Evolutionary conservation across 2,888 invertebrate genomes (phyloP).

Genomic region (Tribolium freemani): DNA sequence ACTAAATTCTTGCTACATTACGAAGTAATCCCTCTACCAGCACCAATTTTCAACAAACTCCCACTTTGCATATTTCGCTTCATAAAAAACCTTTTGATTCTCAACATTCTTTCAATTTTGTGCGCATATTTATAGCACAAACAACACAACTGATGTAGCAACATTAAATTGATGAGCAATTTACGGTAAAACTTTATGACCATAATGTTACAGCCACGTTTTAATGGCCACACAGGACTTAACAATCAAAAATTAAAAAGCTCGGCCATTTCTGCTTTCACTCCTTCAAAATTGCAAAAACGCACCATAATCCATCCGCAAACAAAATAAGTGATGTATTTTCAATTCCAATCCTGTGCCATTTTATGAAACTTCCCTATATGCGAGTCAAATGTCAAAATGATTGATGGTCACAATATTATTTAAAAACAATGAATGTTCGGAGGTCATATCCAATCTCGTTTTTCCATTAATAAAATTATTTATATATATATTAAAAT

Average conservation of each 20-base stretch:
- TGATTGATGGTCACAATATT: not conserved
- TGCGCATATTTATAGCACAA: constrained; percentile 12
- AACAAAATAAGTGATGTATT: not conserved
- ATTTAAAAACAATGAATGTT: constrained; percentile 2
- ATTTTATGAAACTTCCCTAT: constrained; percentile 1
- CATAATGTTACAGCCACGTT: constrained; percentile 25
- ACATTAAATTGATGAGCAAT: constrained; percentile 37
- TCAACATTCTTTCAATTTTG: constrained; percentile 16
- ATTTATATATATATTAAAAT: not conserved
- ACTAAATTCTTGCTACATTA: constrained; percentile 3
- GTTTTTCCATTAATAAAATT: not conserved
- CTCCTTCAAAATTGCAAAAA: not conserved
- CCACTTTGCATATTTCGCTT: constrained; percentile 1
- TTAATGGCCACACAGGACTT: constrained; percentile 28
- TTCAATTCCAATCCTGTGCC: not conserved
- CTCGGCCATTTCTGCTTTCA: constrained; percentile 6
- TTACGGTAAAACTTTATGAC: constrained; percentile 35
- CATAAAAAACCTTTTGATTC: constrained; percentile 1
- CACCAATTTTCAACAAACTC: constrained; percentile 1
- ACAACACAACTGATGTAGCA: constrained; percentile 18
- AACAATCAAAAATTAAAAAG: constrained; percentile 30
- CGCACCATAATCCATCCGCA: not conserved
- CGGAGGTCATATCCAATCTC: not conserved
- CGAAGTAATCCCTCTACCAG: not conserved
- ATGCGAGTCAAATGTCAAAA: not conserved